These are phyloP conservation scores for Riparia riparia DNA, from an alignment of 2,113 vertebrate genomes.

Conservation along the genomic window DNA sequence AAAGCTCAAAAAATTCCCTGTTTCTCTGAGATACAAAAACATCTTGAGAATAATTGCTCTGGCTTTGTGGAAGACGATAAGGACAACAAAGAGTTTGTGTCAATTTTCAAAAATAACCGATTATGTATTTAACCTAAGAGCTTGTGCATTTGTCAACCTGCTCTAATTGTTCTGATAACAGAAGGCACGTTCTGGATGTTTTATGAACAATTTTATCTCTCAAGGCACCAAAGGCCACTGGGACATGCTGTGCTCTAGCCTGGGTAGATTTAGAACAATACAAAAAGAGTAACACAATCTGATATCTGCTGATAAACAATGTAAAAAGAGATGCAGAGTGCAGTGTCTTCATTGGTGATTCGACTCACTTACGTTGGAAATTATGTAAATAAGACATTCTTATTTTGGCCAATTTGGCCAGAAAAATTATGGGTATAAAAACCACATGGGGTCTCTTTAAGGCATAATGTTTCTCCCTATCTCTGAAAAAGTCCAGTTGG, in stretches of 20 bases:
- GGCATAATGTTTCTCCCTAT: background rate
- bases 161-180: background rate
- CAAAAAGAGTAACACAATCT: background rate
- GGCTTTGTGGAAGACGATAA: background rate
- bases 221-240: background rate
- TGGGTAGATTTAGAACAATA: background rate
- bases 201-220: background rate
- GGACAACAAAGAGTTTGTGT: background rate
- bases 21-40: background rate
- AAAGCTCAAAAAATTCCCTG: background rate
- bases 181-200: background rate
- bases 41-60: background rate
- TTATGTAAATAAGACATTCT: background rate
- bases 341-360: background rate
- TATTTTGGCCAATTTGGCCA: background rate
- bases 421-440: background rate
- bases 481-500: background rate
- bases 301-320: conserved; percentile 22
- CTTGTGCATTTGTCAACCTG: background rate
- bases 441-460: background rate
- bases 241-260: background rate
- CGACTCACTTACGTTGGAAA: background rate
- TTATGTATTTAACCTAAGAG: background rate
- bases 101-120: background rate
- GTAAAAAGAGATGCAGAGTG: background rate